Conservation (phyloP, 2,797 vertebrate species). For the Amniataba percoides region DNA sequence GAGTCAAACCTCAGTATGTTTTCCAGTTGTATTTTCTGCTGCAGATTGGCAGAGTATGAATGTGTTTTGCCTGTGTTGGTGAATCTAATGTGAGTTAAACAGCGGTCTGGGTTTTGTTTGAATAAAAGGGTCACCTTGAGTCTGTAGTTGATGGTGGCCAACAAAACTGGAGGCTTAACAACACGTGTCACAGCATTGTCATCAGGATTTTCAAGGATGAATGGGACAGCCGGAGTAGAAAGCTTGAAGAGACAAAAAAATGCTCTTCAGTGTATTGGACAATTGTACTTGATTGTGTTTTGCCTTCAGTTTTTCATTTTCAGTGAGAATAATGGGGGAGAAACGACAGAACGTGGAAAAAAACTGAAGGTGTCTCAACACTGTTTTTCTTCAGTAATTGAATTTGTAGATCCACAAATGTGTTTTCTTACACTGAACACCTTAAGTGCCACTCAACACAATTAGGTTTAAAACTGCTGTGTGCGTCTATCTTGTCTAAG, state of each 20-base stretch:
- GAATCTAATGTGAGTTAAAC: too few species aligned
- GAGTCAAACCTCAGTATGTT: too few species aligned
- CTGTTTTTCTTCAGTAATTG: conserved; percentile 4
- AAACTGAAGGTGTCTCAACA: not conserved
- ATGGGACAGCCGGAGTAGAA: not conserved
- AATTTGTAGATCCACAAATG: conserved; percentile 15
- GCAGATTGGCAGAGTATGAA: too few species aligned
- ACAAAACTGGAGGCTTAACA: not conserved
- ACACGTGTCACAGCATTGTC: not conserved
- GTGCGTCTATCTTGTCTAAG: conserved; percentile 3
- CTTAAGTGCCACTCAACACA: conserved; percentile 10
- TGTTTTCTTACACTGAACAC: conserved; percentile 9
- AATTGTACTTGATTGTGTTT: too few species aligned
- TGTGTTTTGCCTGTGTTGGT: too few species aligned
- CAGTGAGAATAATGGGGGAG: not conserved
- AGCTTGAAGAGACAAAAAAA: not conserved
- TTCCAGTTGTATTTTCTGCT: too few species aligned
- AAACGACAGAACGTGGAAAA: not conserved
- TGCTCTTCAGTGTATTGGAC: not conserved
- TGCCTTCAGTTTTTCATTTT: not conserved
- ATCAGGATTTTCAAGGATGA: not conserved
- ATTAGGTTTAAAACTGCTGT: conserved; percentile 20
- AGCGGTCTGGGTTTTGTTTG: not conserved
- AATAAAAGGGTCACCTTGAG: not conserved
- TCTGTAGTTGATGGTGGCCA: not conserved